These are phyloP conservation scores for Amblyteles armatorius DNA, from an alignment of 2,888 invertebrate species.

Conservation along the genomic window DNA sequence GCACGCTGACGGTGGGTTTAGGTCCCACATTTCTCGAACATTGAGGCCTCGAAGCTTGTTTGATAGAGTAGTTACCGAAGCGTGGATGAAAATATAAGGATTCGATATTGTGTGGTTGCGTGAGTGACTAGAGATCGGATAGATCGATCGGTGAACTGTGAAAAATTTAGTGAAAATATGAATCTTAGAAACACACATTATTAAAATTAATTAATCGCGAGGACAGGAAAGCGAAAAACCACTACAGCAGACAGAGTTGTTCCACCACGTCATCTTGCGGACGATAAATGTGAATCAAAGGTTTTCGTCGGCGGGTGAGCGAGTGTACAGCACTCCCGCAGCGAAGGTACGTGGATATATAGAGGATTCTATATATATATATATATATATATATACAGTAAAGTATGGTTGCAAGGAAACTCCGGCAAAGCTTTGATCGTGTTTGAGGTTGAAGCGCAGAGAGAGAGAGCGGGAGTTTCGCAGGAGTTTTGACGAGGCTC, in stretches of 20 bases:
- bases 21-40: constrained; percentile 27
- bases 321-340: constrained; percentile 8
- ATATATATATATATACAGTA: neutral
- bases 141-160: neutral
- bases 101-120: constrained; percentile 1
- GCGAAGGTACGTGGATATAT: constrained; percentile 30
- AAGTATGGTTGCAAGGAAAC: constrained; percentile 30
- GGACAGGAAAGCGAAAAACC: neutral
- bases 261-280: constrained; percentile 7
- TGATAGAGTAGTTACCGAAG: neutral
- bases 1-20: constrained; percentile 71
- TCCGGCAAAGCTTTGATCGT: constrained; percentile 56
- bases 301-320: constrained; percentile 8
- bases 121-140: neutral
- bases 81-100: neutral
- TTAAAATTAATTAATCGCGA: neutral
- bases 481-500: constrained; percentile 47
- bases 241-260: neutral
- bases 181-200: constrained; percentile 7
- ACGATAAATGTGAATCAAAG: constrained; percentile 43
- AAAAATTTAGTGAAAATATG: constrained; percentile 3
- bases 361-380: constrained; percentile 2
- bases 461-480: constrained; percentile 4
- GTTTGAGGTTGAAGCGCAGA: constrained; percentile 44
- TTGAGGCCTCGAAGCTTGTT: constrained; percentile 9